Base-by-base conservation (phyloP, 2,797 vertebrate genomes). In the Scolopax bukidnonensis region DNA sequence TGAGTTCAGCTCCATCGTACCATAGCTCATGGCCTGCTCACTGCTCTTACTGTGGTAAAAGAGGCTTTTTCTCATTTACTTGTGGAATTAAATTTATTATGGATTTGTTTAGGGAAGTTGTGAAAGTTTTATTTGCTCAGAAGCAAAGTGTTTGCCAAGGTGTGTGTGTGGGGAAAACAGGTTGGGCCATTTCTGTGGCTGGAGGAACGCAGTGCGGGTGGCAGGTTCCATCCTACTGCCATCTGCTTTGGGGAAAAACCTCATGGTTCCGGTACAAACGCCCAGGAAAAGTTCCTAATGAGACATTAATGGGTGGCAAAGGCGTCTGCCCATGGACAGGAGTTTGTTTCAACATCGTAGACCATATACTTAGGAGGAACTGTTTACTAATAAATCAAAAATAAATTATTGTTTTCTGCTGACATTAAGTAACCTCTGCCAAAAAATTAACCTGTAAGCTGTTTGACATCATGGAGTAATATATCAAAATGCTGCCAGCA, bases 371-470 rank as follows among this genome's bases (percentile, higher is more conserved):
- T 76, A 51, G 16, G 69, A 60, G 54, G 78, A 73, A 4, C 75
- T 69, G 54, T 80, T 97, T 53, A 14, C 59, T 60, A n/a, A 93
- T 74, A 94, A 95, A 93, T 84, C 87, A 93, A 71, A 95, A 48
- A 70, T 43, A 76, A 96, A 89, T 95, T 51, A 95, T 93, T 95
- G 96, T 84, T 97, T 97, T 90, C 91, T 75, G 91, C 91, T 92
- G 95, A 51, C 79, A 59, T 91, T 73, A 86, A 88, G 93, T 96
- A 96, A 97, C 94, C 94, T 93, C 88, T 96, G 95, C 96, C 97
- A 97, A 97, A 97, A 98, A 97, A 97, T 96, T 96, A 98, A 97
- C 97, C 97, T 94, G 68, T 86, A 94, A 97, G 93, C 89, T 95
- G 94, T 97, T 89, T 96, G 96, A 96, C 59, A 91, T 95, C 95